These are phyloP conservation scores for Drosophila gunungcola DNA, from an alignment of 1,140 invertebrate species.

Conservation along the genomic window DNA sequence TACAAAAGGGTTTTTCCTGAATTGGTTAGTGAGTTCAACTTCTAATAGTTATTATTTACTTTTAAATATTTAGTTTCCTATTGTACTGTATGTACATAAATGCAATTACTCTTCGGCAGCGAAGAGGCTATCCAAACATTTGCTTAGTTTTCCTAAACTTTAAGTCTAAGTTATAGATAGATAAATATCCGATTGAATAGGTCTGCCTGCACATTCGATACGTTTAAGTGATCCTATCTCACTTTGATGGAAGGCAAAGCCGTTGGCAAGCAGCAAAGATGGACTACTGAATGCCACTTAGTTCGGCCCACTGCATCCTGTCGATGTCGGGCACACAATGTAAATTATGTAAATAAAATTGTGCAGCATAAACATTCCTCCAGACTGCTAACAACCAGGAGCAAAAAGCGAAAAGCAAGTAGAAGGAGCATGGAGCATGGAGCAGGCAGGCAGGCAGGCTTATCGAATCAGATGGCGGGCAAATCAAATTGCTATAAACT, in stretches of 20 bases:
- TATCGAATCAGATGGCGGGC: constrained; percentile 76
- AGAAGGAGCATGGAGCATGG: constrained; percentile 27
- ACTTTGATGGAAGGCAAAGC: constrained; percentile 14
- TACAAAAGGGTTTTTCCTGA: too few relatives aligned
- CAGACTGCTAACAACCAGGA: constrained; percentile 24
- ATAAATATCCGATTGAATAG: background rate
- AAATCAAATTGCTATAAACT: constrained; percentile 80
- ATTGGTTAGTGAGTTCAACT: too few relatives aligned
- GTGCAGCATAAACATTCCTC: constrained; percentile 74
- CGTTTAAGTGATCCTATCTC: constrained; percentile 18
- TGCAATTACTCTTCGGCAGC: too few relatives aligned
- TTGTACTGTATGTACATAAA: too few relatives aligned
- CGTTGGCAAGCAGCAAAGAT: constrained; percentile 14
- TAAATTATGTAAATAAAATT: constrained; percentile 84
- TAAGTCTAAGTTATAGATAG: background rate
- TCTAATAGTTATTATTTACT: too few relatives aligned
- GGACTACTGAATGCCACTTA: constrained; percentile 31
- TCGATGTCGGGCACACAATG: constrained; percentile 58
- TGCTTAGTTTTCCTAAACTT: background rate
- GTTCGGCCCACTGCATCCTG: constrained; percentile 30
- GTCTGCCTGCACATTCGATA: background rate
- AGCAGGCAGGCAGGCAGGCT: constrained; percentile 23
- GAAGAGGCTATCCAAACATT: background rate
- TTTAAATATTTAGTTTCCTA: too few relatives aligned
- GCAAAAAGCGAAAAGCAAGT: constrained; percentile 7